Evolutionary conservation across 2,888 invertebrate genomes (phyloP), one percentile per base, ranked within the genome.

Genomic region (Apodemia duryi): DNA sequence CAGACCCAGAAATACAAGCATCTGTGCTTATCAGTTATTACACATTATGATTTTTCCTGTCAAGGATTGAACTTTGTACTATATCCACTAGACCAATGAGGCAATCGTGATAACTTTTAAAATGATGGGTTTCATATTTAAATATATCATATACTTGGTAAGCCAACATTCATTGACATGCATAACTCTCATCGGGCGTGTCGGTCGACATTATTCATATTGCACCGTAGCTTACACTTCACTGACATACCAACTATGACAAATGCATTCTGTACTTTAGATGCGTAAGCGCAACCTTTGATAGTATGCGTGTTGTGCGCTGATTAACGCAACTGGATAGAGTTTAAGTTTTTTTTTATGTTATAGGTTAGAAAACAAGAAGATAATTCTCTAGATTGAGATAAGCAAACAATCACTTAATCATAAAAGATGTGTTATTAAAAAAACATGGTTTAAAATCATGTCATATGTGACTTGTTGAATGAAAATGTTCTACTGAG

Each of bases 201-300:
- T 70, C 75, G 73, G 73, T 69, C 67, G 74, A 74, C 78, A 82
- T 81, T 82, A 83, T 81, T 81, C 83, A 83, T 82, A 78, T 74
- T 73, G 72, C 75, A 73, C 73, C 73, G 72, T 68, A 67, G 72
- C 74, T 74, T 78, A 76, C 81, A 79, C 81, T 81, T 79, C 77
- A 70, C 73, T 73, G 72, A 79, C 80, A 79, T 80, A 78, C 80
- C 75, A 74, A 76, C 76, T 77, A 75, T 74, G 76, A 78, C 78
- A 75, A 77, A 78, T 72, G 76, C 76, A 74, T 41, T 43, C 43
- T 74, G 69, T 54, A 54, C 54, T 54, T 54, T 28, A 29, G 54
- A 54, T 54, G 54, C 54, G 28, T 54, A 28, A 9, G 54, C 54
- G 54, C 54, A 54, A 28, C 54, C 52, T 54, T 54, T 54, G 43